A percentile compares a stretch with the other conserved stretches of the same genome.
phyloP scores from a whole-genome alignment of 2,113 vertebrate species.

The Osmerus eperlanus region DNA sequence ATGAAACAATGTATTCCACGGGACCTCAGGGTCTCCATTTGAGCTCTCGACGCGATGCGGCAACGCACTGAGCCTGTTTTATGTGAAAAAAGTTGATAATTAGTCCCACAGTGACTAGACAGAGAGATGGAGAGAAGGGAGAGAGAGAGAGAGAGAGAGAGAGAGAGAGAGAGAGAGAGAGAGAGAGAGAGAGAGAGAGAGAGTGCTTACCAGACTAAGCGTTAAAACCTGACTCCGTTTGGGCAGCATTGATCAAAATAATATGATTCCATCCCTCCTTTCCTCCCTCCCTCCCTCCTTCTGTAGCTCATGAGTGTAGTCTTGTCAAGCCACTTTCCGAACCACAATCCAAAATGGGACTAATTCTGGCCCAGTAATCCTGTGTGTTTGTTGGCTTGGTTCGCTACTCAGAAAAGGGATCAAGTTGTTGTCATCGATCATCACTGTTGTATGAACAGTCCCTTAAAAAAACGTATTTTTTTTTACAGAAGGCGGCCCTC shows the following conservation, averaged over 20 bases:
- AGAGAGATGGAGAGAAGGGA: constrained; percentile 57
- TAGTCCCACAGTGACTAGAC: constrained; percentile 97
- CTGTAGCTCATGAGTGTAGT: not conserved
- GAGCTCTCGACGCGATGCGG: constrained; percentile 74
- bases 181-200: constrained; percentile 45
- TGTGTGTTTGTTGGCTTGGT: constrained; percentile 3
- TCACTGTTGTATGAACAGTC: constrained; percentile 16
- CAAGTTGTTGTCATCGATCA: constrained; percentile 44
- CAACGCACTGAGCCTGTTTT: constrained; percentile 79
- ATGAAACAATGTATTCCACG: constrained; percentile 85
- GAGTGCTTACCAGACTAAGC: constrained; percentile 48
- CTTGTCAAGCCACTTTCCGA: not conserved
- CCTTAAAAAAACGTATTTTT: constrained; percentile 46
- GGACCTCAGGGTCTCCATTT: constrained; percentile 92
- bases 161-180: constrained; percentile 7
- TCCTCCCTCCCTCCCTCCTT: constrained; percentile 7
- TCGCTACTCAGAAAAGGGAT: constrained; percentile 19
- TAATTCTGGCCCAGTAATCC: not conserved
- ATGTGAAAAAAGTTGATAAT: constrained; percentile 92
- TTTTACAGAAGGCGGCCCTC: constrained; percentile 58
- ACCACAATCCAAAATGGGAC: not conserved
- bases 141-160: constrained; percentile 5
- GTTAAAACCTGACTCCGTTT: constrained; percentile 53
- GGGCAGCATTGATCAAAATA: constrained; percentile 56
- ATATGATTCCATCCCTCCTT: not conserved